Percentiles rank a stretch among this genome's conserved stretches.
Conservation (phyloP, 2,888 invertebrate genomes). For the Acrobasis consociella region DNA sequence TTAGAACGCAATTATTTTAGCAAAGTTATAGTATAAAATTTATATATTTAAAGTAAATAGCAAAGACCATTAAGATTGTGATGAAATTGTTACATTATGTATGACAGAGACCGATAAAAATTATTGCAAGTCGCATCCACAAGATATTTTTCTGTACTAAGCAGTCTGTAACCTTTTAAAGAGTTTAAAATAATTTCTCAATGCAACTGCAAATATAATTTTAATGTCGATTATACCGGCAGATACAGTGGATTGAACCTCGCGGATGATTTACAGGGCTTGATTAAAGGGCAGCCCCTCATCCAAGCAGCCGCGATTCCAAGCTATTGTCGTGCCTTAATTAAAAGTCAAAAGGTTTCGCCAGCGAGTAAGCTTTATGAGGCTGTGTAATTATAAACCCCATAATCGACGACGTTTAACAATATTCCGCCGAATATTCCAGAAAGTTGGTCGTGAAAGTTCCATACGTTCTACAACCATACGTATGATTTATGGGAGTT, state of each 20-base stretch:
- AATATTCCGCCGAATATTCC: conserved; percentile 35
- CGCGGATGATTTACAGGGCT: conserved; percentile 59
- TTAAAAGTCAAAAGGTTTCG: conserved; percentile 70
- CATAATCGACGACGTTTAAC: conserved; percentile 51
- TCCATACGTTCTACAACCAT: neutral
- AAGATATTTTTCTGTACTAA: no score
- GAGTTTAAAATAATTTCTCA: neutral
- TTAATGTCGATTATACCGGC: conserved; percentile 34
- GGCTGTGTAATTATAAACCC: conserved; percentile 57
- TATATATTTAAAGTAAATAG: no score
- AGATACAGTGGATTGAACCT: conserved; percentile 37
- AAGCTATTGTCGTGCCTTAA: conserved; percentile 61
- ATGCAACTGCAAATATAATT: conserved; percentile 27
- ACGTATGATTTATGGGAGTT: neutral
- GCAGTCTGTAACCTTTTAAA: no score
- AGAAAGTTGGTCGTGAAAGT: neutral
- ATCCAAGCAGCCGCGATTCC: conserved; percentile 40
- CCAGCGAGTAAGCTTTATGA: conserved; percentile 58
- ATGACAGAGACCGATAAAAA: no score
- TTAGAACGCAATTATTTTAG: no score
- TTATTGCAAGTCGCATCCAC: no score
- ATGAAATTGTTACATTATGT: no score
- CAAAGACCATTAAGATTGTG: no score
- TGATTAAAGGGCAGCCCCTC: conserved; percentile 63
- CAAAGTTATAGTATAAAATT: no score